Evolutionary conservation across 1,140 invertebrate genomes (phyloP).

Genomic region (Gryon sp.): DNA sequence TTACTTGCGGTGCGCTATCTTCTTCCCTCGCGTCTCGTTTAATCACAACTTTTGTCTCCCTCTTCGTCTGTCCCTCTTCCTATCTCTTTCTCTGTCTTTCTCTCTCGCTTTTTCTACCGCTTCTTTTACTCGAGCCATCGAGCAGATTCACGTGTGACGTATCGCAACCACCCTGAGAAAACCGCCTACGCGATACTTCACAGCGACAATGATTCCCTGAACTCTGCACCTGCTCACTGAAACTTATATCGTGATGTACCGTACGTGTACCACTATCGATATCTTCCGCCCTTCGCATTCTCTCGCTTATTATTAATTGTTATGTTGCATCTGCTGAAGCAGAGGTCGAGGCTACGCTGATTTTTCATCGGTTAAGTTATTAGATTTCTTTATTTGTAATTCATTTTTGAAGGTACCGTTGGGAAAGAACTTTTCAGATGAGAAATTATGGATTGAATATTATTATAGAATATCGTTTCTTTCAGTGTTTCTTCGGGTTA

Average conservation of each 20-base stretch:
- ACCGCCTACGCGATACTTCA: slow-evolving; percentile 72
- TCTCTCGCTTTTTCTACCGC: slow-evolving; percentile 48
- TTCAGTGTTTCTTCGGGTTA: no score
- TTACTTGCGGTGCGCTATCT: slow-evolving; percentile 45
- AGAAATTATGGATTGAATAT: no score
- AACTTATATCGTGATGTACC: slow-evolving; percentile 49
- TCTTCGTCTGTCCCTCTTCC: slow-evolving; percentile 39
- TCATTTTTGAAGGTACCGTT: background rate
- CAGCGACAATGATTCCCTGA: slow-evolving; percentile 67
- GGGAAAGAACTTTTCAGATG: no score
- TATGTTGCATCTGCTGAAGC: slow-evolving; percentile 52
- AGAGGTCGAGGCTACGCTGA: slow-evolving; percentile 30
- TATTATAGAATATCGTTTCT: no score
- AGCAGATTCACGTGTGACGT: slow-evolving; percentile 72
- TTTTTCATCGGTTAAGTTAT: slow-evolving; percentile 45
- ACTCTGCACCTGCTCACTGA: slow-evolving; percentile 72
- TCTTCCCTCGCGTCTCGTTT: slow-evolving; percentile 55
- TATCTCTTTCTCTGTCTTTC: slow-evolving; percentile 42
- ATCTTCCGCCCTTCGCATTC: slow-evolving; percentile 56
- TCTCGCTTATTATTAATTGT: slow-evolving; percentile 52
- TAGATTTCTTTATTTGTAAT: slow-evolving; percentile 10
- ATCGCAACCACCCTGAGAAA: slow-evolving; percentile 77
- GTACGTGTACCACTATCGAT: slow-evolving; percentile 58
- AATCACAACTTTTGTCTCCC: slow-evolving; percentile 41
- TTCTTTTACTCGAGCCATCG: slow-evolving; percentile 56